Conservation (phyloP, 2,113 vertebrate species). For the Calonectris borealis region DNA sequence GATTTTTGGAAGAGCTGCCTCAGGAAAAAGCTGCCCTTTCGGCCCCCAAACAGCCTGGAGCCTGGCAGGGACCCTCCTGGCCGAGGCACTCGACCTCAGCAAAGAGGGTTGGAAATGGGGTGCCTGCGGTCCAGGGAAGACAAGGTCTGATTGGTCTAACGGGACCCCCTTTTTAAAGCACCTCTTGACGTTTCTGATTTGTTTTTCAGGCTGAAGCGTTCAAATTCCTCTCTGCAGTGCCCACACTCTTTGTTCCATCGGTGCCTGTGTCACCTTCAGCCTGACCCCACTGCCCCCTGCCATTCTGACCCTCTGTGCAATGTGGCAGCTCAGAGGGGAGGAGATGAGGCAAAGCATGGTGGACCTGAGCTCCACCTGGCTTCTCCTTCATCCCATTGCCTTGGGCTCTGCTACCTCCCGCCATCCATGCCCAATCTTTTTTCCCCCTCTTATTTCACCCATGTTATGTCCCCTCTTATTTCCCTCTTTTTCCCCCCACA, state of each 20-base stretch:
- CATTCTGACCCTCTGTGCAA: accelerated
- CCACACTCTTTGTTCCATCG: neutral
- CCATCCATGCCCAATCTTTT: neutral
- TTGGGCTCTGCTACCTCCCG: neutral
- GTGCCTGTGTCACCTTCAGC: neutral
- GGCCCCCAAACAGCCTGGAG: neutral
- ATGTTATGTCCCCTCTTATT: neutral
- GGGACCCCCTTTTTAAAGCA: neutral
- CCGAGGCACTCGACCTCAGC: neutral
- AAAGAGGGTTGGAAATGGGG: neutral
- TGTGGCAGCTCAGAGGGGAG: neutral
- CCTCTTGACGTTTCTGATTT: neutral
- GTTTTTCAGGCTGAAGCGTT: neutral
- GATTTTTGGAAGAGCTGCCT: neutral
- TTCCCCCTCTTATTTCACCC: accelerated
- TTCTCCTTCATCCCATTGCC: accelerated
- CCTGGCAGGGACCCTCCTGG: neutral
- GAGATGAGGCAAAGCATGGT: neutral
- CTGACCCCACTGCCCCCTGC: neutral
- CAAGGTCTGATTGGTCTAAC: neutral
- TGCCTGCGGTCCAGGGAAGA: neutral
- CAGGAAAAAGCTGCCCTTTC: neutral
- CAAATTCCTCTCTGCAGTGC: neutral
- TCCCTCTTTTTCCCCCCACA: neutral
- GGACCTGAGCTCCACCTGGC: neutral